A percentile compares a stretch with the other conserved stretches of the same genome.
Evolutionary conservation across 2,888 invertebrate genomes (phyloP).

Genomic region (Nemotelus nigrinus): DNA sequence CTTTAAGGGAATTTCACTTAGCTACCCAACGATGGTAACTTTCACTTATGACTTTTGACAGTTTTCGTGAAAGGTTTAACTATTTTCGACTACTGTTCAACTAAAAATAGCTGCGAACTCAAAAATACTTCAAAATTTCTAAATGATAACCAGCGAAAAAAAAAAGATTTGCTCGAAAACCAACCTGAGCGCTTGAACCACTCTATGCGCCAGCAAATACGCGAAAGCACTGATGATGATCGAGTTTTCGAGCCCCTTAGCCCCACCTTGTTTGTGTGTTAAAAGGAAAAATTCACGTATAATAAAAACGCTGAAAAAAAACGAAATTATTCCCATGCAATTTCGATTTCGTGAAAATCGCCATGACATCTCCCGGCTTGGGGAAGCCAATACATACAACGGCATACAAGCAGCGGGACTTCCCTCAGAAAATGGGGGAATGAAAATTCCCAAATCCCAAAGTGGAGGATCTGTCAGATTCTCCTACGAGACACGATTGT

Average conservation of each 20-base stretch:
- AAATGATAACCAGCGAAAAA: slow-evolving; percentile 36
- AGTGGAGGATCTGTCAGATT: neutral
- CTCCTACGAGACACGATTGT: neutral
- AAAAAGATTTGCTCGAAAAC: slow-evolving; percentile 54
- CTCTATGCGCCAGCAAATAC: slow-evolving; percentile 67
- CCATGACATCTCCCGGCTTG: neutral
- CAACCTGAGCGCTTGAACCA: slow-evolving; percentile 67
- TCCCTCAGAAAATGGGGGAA: neutral
- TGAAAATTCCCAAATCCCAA: slow-evolving; percentile 1
- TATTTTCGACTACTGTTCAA: neutral
- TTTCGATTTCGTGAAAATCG: slow-evolving; percentile 19
- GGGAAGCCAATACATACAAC: slow-evolving; percentile 5
- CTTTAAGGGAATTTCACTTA: slow-evolving; percentile 1
- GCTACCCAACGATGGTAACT: neutral
- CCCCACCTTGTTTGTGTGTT: slow-evolving; percentile 57
- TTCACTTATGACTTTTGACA: slow-evolving; percentile 7
- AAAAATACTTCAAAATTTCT: slow-evolving; percentile 8
- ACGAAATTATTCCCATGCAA: slow-evolving; percentile 18
- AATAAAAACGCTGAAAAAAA: slow-evolving; percentile 34
- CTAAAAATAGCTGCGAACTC: neutral
- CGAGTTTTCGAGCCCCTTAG: slow-evolving; percentile 61
- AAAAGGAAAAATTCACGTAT: slow-evolving; percentile 38
- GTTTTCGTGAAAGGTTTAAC: slow-evolving; percentile 6
- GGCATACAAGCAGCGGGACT: neutral
- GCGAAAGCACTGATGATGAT: slow-evolving; percentile 67